Evolutionary conservation across 2,113 vertebrate genomes (phyloP).

Genomic region (Psittacula cyanocephala): DNA sequence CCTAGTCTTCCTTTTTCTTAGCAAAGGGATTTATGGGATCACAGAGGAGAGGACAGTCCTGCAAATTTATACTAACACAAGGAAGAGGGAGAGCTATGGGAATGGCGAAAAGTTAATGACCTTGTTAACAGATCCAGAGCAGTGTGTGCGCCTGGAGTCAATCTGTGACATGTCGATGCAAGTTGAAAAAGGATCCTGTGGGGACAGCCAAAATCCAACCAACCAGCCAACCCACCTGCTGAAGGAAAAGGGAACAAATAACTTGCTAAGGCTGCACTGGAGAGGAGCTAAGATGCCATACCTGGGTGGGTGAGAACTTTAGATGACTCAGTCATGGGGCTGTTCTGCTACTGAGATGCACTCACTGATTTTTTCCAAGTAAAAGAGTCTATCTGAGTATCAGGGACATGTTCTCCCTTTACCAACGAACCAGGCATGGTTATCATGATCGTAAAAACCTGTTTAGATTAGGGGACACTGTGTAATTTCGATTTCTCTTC

Average conservation of each 20-base stretch:
- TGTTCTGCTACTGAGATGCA: neutral
- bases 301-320: neutral
- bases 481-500: neutral
- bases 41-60: neutral
- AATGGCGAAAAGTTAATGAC: neutral
- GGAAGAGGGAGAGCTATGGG: neutral
- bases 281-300: neutral
- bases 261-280: neutral
- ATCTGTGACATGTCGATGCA: neutral
- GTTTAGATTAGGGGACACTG: neutral
- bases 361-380: neutral
- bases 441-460: neutral
- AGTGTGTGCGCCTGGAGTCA: neutral
- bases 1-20: neutral
- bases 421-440: neutral
- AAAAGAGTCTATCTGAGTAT: neutral
- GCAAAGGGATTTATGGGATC: neutral
- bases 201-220: neutral
- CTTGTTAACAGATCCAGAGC: neutral
- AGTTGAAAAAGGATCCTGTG: neutral
- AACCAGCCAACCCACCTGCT: too few relatives aligned
- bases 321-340: neutral
- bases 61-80: neutral
- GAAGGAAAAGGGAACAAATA: neutral
- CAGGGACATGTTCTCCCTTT: neutral